These are phyloP conservation scores for Columbina picui DNA, from an alignment of 2,113 vertebrate genomes.

Conservation along the genomic window DNA sequence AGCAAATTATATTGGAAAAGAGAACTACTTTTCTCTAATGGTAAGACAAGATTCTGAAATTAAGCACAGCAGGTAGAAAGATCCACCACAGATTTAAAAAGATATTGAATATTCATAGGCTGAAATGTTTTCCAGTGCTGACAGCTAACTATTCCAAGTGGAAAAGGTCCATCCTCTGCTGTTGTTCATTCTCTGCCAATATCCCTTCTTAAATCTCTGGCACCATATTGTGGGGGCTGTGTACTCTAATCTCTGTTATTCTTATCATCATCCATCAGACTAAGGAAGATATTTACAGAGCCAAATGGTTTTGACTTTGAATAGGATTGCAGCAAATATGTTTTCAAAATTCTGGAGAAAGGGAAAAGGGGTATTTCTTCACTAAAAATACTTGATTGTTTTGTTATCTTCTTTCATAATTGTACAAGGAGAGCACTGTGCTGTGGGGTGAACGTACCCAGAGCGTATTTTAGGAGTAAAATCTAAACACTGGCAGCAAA, in stretches of 20 bases:
- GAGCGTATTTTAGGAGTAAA: slow-evolving; percentile 12
- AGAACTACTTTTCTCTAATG: slow-evolving; percentile 11
- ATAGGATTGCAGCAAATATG: background rate
- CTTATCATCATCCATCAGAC: background rate
- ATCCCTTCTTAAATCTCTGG: background rate
- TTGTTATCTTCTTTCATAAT: background rate
- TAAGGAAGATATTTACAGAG: background rate
- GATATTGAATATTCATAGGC: slow-evolving; percentile 3
- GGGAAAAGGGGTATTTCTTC: background rate
- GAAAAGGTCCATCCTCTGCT: background rate
- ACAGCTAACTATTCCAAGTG: background rate
- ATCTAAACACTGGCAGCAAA: background rate
- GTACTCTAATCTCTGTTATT: background rate
- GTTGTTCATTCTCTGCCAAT: background rate
- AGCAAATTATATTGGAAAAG: background rate
- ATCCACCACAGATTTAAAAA: background rate
- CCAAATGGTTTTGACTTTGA: background rate
- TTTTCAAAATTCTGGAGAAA: background rate
- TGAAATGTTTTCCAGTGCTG: slow-evolving; percentile 1
- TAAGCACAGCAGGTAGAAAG: slow-evolving; percentile 39
- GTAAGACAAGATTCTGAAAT: slow-evolving; percentile 14
- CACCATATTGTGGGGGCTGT: background rate
- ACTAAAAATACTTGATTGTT: background rate
- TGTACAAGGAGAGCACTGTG: background rate
- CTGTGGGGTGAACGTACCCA: background rate